phyloP scores from a whole-genome alignment of 2,888 invertebrate species.

The Apamea crenata region DNA sequence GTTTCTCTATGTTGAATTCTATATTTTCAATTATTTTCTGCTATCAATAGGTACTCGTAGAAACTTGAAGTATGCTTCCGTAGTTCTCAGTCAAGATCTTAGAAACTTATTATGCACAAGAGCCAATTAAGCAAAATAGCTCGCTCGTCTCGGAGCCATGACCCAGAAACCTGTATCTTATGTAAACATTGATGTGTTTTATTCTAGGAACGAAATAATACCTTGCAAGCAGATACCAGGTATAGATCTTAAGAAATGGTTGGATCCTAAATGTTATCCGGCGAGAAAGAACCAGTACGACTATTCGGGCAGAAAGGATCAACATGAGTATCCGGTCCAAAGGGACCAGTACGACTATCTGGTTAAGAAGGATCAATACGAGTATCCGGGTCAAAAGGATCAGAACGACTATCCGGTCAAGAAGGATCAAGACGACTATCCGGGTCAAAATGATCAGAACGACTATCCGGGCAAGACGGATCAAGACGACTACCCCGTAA shows the following conservation, averaged over 20 bases:
- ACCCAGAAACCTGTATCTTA: background rate
- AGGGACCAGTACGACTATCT: conserved; percentile 13
- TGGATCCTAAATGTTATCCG: conserved; percentile 50
- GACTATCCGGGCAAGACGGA: background rate
- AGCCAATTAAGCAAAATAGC: conserved; percentile 24
- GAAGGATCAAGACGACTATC: conserved; percentile 6
- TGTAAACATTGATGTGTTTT: conserved; percentile 6
- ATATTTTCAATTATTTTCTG: background rate
- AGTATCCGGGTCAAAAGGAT: conserved; percentile 3
- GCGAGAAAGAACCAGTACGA: background rate
- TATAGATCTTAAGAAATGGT: conserved; percentile 59
- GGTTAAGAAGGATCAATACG: conserved; percentile 11
- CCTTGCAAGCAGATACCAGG: conserved; percentile 59
- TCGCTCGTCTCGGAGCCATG: background rate
- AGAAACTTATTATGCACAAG: background rate
- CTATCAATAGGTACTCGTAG: background rate
- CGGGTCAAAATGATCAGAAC: background rate
- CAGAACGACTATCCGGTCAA: conserved; percentile 6
- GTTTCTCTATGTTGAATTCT: background rate
- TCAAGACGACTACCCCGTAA: conserved; percentile 2
- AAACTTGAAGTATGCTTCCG: conserved; percentile 13
- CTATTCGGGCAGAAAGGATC: conserved; percentile 17
- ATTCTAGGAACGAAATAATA: conserved; percentile 59
- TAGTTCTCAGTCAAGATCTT: background rate
- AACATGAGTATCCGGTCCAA: background rate